These are phyloP conservation scores for Anisognathus igniventris DNA, from an alignment of 2,797 vertebrate species.

Conservation along the genomic window DNA sequence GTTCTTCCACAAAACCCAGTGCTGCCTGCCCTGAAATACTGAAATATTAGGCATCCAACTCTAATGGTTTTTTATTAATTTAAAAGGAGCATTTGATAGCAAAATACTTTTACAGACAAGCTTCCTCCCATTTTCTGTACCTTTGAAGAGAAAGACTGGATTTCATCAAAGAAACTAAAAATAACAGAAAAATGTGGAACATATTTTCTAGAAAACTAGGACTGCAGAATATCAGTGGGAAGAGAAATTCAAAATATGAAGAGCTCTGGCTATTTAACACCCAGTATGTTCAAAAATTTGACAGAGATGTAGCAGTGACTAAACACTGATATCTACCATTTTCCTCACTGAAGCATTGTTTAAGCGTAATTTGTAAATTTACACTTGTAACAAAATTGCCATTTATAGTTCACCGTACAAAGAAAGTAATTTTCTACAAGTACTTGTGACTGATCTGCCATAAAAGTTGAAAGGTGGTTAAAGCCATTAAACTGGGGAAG, in stretches of 20 bases:
- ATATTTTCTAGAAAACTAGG: not conserved
- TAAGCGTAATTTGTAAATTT: not conserved
- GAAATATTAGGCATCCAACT: not conserved
- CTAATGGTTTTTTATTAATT: not conserved
- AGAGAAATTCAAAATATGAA: not conserved
- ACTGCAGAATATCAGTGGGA: not conserved
- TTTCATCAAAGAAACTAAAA: conserved; percentile 36
- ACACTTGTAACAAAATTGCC: not conserved
- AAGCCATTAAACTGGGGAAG: not conserved
- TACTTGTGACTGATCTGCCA: not conserved
- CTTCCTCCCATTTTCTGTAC: not conserved
- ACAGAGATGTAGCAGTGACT: not conserved
- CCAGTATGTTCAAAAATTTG: not conserved
- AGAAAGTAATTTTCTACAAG: conserved; percentile 26
- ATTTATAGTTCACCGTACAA: not conserved
- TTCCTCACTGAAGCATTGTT: not conserved
- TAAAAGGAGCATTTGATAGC: not conserved
- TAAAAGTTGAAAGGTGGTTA: conserved; percentile 36
- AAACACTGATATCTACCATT: not conserved
- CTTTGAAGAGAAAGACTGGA: not conserved
- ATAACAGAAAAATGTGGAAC: not conserved
- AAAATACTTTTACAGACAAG: not conserved
- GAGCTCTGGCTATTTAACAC: not conserved
- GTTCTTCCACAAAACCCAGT: not conserved
- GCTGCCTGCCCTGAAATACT: not conserved